These are phyloP conservation scores for Apostichopus parvimensis DNA, from an alignment of 35 echinoderm and acorn worm species.

Conservation along the genomic window DNA sequence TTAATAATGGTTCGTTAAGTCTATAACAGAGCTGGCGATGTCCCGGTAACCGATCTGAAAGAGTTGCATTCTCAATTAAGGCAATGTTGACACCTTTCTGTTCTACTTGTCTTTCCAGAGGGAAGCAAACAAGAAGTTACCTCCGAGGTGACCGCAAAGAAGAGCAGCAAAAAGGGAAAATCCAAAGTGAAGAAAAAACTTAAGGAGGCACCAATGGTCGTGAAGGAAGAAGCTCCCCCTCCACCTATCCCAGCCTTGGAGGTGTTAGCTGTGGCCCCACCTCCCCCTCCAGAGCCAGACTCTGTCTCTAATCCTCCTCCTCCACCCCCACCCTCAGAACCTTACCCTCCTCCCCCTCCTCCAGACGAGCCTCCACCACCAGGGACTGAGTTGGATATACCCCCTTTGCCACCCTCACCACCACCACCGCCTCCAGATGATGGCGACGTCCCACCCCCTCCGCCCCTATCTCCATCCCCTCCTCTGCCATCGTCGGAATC, in stretches of 20 bases:
- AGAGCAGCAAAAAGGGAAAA: background rate
- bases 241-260: constrained; percentile 42
- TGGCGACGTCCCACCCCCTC: background rate
- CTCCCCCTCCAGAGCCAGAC: constrained; percentile 63
- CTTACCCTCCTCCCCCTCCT: constrained; percentile 52
- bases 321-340: constrained; percentile 36
- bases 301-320: constrained; percentile 41
- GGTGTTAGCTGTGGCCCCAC: constrained; percentile 39
- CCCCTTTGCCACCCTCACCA: constrained; percentile 74
- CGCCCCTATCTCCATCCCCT: constrained; percentile 21
- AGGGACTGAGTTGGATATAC: constrained; percentile 63
- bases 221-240: constrained; percentile 44
- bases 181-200: constrained; percentile 19
- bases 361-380: constrained; percentile 74
- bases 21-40: no score
- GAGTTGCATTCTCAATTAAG: no score
- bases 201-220: constrained; percentile 9
- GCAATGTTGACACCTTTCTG: no score
- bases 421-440: constrained; percentile 44
- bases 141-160: background rate
- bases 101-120: background rate
- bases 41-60: no score
- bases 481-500: constrained; percentile 15
- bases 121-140: background rate
- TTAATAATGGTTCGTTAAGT: no score